Evolutionary conservation across 64 coral and sea anemone genomes (phyloP), one percentile per base, ranked within the genome.

Genomic region (Montipora cactus): DNA sequence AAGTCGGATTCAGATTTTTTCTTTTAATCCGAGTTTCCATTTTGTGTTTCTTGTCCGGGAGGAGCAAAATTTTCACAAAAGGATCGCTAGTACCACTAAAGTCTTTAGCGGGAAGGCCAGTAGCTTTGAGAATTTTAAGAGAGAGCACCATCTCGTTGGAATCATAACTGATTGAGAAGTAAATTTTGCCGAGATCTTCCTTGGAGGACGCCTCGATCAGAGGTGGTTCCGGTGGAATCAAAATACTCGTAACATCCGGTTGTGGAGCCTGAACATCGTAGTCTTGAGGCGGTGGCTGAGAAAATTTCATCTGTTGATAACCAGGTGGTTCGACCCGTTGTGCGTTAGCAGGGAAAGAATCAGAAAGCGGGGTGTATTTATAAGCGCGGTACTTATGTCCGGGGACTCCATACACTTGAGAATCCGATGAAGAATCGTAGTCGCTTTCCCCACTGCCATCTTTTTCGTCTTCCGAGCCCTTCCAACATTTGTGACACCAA

Each of bases 71-170:
- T 75, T 99, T 99, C 4, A 96, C 95, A 76, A 99, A 99, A 0
- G 98, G 98, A 37, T 99, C 98, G 57, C 98, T 99, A 13, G 98
- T 99, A 3, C 98, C 98, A 68, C 92, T 95, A 20, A 99, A 99
- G 77, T 99, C 98, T 61, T 99, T 99, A 2, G 98, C 98, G 8
- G 98, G 98, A 11, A 99, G 80, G 16, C 95, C 79, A 70, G 89
- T 74, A 1, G 92, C 98, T 95, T 99, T 99, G 14, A 96, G 90
- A 94, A 99, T 96, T 72, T 95, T 99, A 69, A 99, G 52, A 12
- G 84, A 84, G n/a, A 99, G 77, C 1, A 94, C 81, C 89, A 93
- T 89, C 7, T 89, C 79, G 45, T 91, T 76, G 13, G 95, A 94
- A 78, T 96, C 92, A 74, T 99, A 99, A 59, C 82, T 92, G 21